Conservation (phyloP, 2,797 vertebrate species). For the Phrynocephalus forsythii region DNA sequence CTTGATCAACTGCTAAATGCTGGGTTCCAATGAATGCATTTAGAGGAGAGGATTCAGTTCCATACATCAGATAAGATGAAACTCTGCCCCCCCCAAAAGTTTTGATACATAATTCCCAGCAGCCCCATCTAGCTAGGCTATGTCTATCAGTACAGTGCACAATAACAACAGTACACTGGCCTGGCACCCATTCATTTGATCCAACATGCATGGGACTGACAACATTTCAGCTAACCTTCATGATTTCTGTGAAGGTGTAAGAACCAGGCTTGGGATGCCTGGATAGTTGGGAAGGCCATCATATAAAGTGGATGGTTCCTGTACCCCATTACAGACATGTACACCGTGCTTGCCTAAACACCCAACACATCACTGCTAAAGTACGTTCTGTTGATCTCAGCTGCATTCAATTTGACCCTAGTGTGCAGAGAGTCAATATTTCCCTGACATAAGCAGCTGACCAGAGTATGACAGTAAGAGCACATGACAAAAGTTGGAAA, state of each 20-base stretch:
- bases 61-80: no score
- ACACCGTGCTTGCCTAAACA: background rate
- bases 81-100: no score
- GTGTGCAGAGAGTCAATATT: background rate
- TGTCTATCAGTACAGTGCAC: background rate
- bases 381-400: background rate
- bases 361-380: background rate
- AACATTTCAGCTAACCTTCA: background rate
- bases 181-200: no score
- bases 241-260: background rate
- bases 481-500: background rate
- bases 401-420: background rate
- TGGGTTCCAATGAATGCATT: no score
- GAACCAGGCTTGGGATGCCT: background rate
- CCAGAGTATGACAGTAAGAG: background rate
- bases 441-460: conserved; percentile 22
- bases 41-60: background rate
- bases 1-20: no score
- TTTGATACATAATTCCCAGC: no score
- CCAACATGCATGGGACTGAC: background rate
- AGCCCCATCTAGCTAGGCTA: no score
- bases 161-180: no score
- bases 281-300: background rate
- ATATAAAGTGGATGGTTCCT: background rate
- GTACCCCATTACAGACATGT: background rate